These are phyloP conservation scores for Rotaria sp. DNA, from an alignment of 2,888 invertebrate species.

Conservation along the genomic window DNA sequence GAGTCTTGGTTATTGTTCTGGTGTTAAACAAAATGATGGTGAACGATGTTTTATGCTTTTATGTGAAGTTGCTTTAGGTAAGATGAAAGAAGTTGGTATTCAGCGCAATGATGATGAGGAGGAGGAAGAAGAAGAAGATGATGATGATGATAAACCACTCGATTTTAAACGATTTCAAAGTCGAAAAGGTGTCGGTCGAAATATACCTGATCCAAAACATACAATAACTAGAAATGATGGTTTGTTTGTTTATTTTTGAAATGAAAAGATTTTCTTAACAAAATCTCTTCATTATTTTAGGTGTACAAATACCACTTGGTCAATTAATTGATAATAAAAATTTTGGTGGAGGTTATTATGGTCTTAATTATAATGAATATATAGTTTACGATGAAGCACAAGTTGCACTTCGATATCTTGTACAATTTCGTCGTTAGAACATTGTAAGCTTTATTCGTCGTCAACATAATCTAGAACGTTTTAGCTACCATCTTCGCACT, in stretches of 20 bases:
- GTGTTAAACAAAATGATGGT: constrained; percentile 44
- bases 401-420: constrained; percentile 51
- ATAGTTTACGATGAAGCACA: constrained; percentile 51
- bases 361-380: constrained; percentile 49
- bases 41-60: constrained; percentile 52
- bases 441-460: not conserved
- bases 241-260: not conserved
- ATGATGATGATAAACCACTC: not conserved
- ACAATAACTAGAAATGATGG: constrained; percentile 4
- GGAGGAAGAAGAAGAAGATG: too few species aligned
- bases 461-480: not conserved
- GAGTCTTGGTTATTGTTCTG: constrained; percentile 53
- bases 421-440: constrained; percentile 45
- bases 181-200: not conserved
- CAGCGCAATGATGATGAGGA: not conserved
- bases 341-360: constrained; percentile 42
- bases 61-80: constrained; percentile 56
- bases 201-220: constrained; percentile 33
- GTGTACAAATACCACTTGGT: constrained; percentile 48
- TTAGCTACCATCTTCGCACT: too few species aligned
- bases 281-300: constrained; percentile 42
- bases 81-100: constrained; percentile 42
- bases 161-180: not conserved
- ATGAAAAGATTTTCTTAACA: too few species aligned
- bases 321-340: constrained; percentile 41